Evolutionary conservation across 1,140 invertebrate genomes (phyloP).

Genomic region (Muscidifurax raptorellus): DNA sequence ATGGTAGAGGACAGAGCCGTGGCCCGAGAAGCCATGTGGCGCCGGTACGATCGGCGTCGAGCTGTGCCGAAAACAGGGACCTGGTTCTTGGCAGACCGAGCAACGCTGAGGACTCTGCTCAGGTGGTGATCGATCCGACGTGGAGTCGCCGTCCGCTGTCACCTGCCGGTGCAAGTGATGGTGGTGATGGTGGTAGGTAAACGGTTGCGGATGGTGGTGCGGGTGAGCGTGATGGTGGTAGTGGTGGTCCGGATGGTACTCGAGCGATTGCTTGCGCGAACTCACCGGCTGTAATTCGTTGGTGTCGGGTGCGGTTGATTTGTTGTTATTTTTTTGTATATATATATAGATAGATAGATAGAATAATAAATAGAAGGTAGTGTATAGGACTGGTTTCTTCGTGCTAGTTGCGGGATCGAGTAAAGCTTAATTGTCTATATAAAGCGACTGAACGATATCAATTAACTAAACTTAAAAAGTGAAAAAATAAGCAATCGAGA

Average conservation of each 20-base stretch:
- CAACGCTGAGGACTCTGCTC: constrained; percentile 54
- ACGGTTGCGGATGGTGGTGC: constrained; percentile 15
- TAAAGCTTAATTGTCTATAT: too few species aligned
- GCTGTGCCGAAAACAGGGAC: constrained; percentile 64
- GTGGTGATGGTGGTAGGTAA: not conserved
- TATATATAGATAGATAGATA: too few species aligned
- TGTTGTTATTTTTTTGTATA: too few species aligned
- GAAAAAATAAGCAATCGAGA: too few species aligned
- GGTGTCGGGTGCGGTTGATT: not conserved
- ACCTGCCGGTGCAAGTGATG: constrained; percentile 1
- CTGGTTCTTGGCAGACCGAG: constrained; percentile 58
- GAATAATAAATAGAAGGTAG: too few species aligned
- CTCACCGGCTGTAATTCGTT: not conserved
- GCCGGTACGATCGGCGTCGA: constrained; percentile 65
- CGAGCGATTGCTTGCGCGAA: constrained; percentile 17
- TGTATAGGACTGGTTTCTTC: too few species aligned
- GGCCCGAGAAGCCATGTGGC: constrained; percentile 68
- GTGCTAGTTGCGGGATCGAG: too few species aligned
- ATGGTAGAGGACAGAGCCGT: constrained; percentile 60
- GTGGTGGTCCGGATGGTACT: constrained; percentile 12
- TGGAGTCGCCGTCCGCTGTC: not conserved
- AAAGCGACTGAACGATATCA: too few species aligned
- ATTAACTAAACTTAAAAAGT: too few species aligned
- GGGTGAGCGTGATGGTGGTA: constrained; percentile 30
- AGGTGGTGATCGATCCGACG: not conserved